Base-by-base conservation (phyloP, 2,888 invertebrate species). In the Dasypolia templi region DNA sequence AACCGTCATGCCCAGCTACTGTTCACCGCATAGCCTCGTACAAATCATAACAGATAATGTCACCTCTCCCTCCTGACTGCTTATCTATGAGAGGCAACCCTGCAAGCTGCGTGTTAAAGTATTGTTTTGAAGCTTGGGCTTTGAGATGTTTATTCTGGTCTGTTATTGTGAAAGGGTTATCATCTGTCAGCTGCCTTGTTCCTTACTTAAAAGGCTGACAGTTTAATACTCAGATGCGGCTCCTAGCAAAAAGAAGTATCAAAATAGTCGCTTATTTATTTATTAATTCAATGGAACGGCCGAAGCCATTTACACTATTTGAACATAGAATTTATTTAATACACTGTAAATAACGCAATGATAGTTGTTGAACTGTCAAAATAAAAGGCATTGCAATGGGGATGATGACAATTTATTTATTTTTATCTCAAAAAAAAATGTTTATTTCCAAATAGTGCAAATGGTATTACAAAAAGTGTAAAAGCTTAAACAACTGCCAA, bases 21-120 rank as follows among this genome's bases (percentile, higher is more conserved):
- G 22, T 44, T 44, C n/a, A 42, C 61, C 29, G 42, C 46, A 2
- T 32, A 29, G 39, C 29, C 32, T 58, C 17, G 2, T 58, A 66
- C 66, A 58, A 67, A 53, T 67, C 56, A 63, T 51, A 58, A 66
- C 2, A 67, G 66, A 76, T 64, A 59, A 69, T 29, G 69, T 82
- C 53, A 82, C 26, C 12, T 78, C n/a, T 55, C n/a, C 3, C 26
- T 42, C 5, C 11, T 14, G 9, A 53, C 26, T 58, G 22, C n/a
- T 67, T 79, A 66, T 78, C 62, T 66, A 39, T 46, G 44, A 39
- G 26, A n/a, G 56, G 9, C 56, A 46, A 44, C 29, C 29, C 42
- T 32, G 9, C n/a, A n/a, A 19, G 39, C n/a, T 62, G 9, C 11
- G 12, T 44, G 39, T 46, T 17, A 46, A 26, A 14, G 44, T 46